Evolutionary conservation across 2,113 vertebrate species (phyloP).

Genomic region (Malurus cyaneus): DNA sequence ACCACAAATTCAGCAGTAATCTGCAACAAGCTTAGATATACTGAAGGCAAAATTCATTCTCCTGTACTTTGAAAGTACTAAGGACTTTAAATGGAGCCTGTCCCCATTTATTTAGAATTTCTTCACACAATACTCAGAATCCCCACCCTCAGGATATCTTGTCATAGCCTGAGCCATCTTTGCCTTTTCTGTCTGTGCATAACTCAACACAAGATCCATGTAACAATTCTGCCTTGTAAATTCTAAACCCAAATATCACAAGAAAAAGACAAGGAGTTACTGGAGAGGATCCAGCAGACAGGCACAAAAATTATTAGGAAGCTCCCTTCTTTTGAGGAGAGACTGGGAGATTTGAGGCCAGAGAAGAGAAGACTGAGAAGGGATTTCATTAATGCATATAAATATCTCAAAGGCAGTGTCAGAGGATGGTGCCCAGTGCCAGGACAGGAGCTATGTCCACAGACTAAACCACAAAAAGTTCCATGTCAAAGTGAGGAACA

Average conservation of each 20-base stretch:
- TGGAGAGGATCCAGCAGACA: background rate
- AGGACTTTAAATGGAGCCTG: background rate
- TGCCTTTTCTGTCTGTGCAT: background rate
- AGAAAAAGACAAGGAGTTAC: background rate
- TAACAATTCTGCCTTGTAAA: rapidly evolving
- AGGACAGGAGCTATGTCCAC: background rate
- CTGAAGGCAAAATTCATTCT: background rate
- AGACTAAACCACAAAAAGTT: background rate
- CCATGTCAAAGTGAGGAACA: background rate
- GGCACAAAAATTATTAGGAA: background rate
- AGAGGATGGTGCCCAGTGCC: too few relatives aligned
- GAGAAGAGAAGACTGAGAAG: background rate
- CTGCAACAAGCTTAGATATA: background rate
- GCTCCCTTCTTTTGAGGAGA: background rate
- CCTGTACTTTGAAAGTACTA: background rate
- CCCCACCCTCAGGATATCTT: background rate
- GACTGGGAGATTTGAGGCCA: background rate
- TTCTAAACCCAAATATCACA: background rate
- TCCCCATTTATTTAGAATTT: background rate
- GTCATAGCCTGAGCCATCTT: rapidly evolving
- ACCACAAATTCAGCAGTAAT: background rate
- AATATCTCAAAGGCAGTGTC: background rate
- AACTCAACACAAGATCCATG: background rate
- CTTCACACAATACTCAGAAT: background rate
- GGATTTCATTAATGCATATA: background rate